Evolutionary conservation across 1,140 invertebrate species (phyloP).

Genomic region (Amyelois transitella): DNA sequence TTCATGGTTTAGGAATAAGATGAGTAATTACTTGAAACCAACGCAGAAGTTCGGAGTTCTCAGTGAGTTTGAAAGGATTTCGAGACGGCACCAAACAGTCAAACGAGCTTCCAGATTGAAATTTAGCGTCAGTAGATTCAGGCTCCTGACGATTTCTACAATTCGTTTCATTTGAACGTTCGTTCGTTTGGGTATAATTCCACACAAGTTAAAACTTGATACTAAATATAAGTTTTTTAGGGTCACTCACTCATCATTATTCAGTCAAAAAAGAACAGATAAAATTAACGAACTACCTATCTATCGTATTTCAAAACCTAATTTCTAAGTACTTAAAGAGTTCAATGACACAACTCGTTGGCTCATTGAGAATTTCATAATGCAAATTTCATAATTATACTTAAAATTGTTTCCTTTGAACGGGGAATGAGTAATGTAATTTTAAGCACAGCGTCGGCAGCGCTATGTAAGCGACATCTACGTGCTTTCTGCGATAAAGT

Average conservation of each 20-base stretch:
- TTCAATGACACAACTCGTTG: background rate
- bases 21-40: conserved; percentile 2
- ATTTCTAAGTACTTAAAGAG: background rate
- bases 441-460: background rate
- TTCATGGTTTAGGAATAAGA: background rate
- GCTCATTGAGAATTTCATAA: conserved; percentile 15
- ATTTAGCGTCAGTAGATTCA: background rate
- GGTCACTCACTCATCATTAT: too few species aligned
- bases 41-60: conserved; percentile 9
- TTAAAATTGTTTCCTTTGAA: conserved; percentile 51
- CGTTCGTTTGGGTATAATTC: too few species aligned
- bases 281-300: too few species aligned
- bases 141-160: too few species aligned
- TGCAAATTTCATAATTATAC: conserved; percentile 51
- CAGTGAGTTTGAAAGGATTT: conserved; percentile 18
- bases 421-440: conserved; percentile 8
- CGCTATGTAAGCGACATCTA: background rate
- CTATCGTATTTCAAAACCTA: too few species aligned
- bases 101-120: conserved; percentile 17
- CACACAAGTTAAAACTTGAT: background rate
- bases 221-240: background rate
- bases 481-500: background rate
- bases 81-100: conserved; percentile 9
- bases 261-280: too few species aligned
- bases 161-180: too few species aligned